Evolutionary conservation across 2,888 invertebrate genomes (phyloP), one percentile per base, ranked within the genome.

Genomic region (Mimachlamys varia): DNA sequence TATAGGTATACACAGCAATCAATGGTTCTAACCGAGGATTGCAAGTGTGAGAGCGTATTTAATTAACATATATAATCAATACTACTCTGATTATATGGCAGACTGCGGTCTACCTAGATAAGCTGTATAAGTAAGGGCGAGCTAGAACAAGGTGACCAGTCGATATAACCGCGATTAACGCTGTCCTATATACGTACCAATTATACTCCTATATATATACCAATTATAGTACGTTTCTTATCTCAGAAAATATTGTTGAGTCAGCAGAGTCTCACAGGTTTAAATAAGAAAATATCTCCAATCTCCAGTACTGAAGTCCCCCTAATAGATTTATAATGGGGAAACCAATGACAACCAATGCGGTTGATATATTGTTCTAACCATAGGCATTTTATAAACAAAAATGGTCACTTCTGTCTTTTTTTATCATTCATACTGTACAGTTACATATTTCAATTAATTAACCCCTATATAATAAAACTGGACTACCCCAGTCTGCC

Each of bases 21-120:
- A 76, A 76, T 76, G 58, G 22, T 1, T 76, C 27, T 76, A 76
- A 12, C 76, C 2, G 2, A 27, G 22, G 76, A 76, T 12, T 76
- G 33, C 33, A 76, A 27, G 76, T 76, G 76, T 76, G 76, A 33
- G 76, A 76, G 76, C 33, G 76, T 76, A 27, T 76, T 76, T 76
- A 76, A 76, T 76, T 76, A 76, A 76, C 76, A 27, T 76, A 1
- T 76, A 76, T 76, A 76, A 76, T 76, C 76, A 27, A 76, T 76
- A 76, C 5, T 5, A 22, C 19, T 22, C 22, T 62, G 62, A 62
- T 33, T 76, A 76, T 33, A 27, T 27, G 7, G 76, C 12, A 33
- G 62, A 62, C 62, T 62, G n/a, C 22, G 2, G 76, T 76, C 33
- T 76, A 76, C 33, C 4, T 33, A 76, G 76, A 76, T 76, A 76